Evolutionary conservation across 2,113 vertebrate genomes (phyloP).

Genomic region (Donacobius atricapilla): DNA sequence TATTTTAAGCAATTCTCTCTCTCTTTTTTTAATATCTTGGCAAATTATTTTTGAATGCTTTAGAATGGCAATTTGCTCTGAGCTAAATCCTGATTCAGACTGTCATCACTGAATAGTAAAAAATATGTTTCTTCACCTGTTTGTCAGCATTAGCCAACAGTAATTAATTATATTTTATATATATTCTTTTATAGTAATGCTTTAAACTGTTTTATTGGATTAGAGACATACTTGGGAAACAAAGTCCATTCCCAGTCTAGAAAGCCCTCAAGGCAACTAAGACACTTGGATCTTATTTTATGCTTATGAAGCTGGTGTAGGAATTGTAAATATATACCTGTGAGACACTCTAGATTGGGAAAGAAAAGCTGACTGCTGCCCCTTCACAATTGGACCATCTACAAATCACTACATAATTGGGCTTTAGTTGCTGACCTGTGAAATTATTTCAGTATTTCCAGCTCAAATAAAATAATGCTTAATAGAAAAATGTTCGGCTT

Average conservation of each 20-base stretch:
- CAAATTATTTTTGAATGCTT: conserved; percentile 1
- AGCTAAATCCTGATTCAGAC: conserved; percentile 1
- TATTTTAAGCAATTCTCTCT: neutral
- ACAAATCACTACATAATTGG: conserved; percentile 33
- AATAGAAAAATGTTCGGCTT: conserved; percentile 42
- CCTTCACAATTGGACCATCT: conserved; percentile 29
- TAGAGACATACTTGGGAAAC: conserved; percentile 13
- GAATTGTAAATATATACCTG: conserved; percentile 43
- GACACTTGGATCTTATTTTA: conserved; percentile 38
- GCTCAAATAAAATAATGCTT: conserved; percentile 47
- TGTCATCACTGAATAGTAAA: neutral
- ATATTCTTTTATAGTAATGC: neutral
- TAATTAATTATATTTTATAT: conserved; percentile 15
- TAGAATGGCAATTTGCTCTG: neutral
- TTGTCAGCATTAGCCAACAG: conserved; percentile 24
- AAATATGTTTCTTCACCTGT: neutral
- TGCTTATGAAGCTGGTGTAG: conserved; percentile 18
- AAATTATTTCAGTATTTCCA: conserved; percentile 30
- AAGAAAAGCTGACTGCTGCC: conserved; percentile 52
- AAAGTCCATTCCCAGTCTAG: neutral
- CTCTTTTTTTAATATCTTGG: neutral
- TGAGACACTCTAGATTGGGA: conserved; percentile 13
- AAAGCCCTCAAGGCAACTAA: conserved; percentile 30
- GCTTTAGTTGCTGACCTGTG: conserved; percentile 49
- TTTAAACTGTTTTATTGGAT: conserved; percentile 40